Percentiles rank a stretch among this genome's conserved stretches.
Conservation (phyloP, 1,140 invertebrate genomes). For the Acromyrmex heyeri region DNA sequence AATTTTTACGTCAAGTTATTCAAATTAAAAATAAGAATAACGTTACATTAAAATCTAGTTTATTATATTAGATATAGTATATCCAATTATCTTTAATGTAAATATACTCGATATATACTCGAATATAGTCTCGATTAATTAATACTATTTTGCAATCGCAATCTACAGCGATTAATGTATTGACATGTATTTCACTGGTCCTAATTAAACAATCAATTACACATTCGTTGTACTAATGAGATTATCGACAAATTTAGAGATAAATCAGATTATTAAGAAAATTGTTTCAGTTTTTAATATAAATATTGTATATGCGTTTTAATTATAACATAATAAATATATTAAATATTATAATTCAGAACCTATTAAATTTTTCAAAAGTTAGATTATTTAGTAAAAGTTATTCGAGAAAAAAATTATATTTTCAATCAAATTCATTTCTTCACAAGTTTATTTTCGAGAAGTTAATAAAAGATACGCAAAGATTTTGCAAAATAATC, state of each 20-base stretch:
- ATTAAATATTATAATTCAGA: constrained; percentile 8
- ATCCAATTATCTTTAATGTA: neutral
- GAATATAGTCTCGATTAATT: neutral
- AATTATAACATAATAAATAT: neutral
- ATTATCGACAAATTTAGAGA: neutral
- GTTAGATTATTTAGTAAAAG: neutral
- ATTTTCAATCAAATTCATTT: neutral
- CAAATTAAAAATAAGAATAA: neutral
- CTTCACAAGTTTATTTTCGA: neutral
- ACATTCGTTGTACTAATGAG: neutral
- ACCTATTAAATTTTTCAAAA: neutral
- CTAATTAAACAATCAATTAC: neutral
- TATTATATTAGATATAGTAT: neutral
- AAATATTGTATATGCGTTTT: neutral
- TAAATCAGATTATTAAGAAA: neutral
- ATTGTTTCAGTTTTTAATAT: neutral
- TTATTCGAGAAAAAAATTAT: neutral
- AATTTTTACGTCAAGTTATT: neutral
- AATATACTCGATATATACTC: no score
- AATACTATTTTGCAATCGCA: neutral
- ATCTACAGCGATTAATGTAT: neutral
- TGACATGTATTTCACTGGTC: neutral
- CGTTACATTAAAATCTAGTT: neutral
- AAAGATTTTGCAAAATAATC: neutral
- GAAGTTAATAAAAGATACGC: neutral